Conservation (phyloP, 2,113 vertebrate genomes). For the Andinoacara biseriatus region DNA sequence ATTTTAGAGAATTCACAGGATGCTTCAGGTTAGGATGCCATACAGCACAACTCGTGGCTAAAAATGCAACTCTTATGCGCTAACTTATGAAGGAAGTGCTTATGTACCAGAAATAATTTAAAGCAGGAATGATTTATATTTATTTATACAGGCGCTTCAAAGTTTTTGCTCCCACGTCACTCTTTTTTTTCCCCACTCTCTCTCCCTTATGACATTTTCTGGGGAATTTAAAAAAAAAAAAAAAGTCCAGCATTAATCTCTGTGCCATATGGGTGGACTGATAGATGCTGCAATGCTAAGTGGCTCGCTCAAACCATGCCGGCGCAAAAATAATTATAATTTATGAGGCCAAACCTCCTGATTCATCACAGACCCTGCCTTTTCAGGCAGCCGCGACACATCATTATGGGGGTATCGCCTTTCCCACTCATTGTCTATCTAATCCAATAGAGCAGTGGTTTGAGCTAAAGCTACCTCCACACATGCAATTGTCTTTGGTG, state of each 20-base stretch:
- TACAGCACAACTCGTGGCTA: not conserved
- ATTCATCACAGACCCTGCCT: conserved; percentile 70
- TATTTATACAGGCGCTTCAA: not conserved
- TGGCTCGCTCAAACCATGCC: conserved; percentile 72
- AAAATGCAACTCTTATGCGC: not conserved
- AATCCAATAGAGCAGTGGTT: conserved; percentile 69
- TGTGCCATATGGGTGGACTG: conserved; percentile 75
- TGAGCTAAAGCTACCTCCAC: conserved; percentile 53
- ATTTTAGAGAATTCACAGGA: not conserved
- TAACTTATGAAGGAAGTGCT: not conserved
- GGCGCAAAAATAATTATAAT: conserved; percentile 78
- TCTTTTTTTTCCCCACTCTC: conserved; percentile 39
- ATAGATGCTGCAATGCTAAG: conserved; percentile 78
- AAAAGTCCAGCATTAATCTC: conserved; percentile 63
- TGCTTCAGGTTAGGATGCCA: not conserved
- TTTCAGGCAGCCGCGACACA: conserved; percentile 56
- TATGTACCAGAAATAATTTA: conserved; percentile 3
- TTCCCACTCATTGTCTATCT: conserved; percentile 62
- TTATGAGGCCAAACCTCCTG: conserved; percentile 75
- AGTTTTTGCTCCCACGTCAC: conserved; percentile 25
- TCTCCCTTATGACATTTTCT: conserved; percentile 55
- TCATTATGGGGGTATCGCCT: conserved; percentile 75
- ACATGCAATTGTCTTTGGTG: conserved; percentile 61
- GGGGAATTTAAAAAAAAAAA: conserved; percentile 27
- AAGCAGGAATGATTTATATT: not conserved